Evolutionary conservation across 2,888 invertebrate genomes (phyloP).

Genomic region (Dioctria rufipes): DNA sequence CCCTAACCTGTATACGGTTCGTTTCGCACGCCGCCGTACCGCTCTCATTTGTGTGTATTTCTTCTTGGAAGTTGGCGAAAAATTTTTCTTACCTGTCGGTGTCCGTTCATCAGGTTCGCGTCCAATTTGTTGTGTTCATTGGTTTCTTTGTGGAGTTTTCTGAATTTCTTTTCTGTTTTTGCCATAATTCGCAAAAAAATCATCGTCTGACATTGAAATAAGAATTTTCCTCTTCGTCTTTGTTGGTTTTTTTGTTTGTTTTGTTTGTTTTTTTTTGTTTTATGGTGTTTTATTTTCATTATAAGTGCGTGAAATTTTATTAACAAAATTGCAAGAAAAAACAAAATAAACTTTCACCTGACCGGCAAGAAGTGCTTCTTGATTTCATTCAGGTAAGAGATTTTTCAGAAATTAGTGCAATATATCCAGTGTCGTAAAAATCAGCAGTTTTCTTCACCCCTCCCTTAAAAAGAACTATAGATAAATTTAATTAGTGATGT

Average conservation of each 20-base stretch:
- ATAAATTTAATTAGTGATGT: too few species aligned
- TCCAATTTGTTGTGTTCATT: slow-evolving; percentile 56
- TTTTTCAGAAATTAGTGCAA: too few species aligned
- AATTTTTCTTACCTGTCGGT: slow-evolving; percentile 49
- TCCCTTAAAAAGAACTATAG: too few species aligned
- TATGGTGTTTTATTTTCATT: slow-evolving; percentile 44
- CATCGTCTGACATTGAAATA: slow-evolving; percentile 55
- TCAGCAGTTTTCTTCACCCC: too few species aligned
- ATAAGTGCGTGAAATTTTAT: slow-evolving; percentile 55
- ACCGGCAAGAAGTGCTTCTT: slow-evolving; percentile 13
- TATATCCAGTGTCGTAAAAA: too few species aligned
- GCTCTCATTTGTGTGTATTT: slow-evolving; percentile 10
- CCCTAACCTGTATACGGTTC: slow-evolving; percentile 5
- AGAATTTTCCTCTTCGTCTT: slow-evolving; percentile 51
- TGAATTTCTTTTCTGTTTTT: slow-evolving; percentile 55
- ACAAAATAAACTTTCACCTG: slow-evolving; percentile 35
- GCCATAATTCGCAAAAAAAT: slow-evolving; percentile 55
- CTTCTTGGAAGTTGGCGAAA: slow-evolving; percentile 47
- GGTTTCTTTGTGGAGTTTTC: slow-evolving; percentile 46
- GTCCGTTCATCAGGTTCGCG: slow-evolving; percentile 53
- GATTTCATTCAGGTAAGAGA: slow-evolving; percentile 34
- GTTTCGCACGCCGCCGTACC: slow-evolving; percentile 18
- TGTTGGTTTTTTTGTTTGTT: neutral
- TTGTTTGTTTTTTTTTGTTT: neutral
- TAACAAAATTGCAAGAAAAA: slow-evolving; percentile 42